phyloP scores from a whole-genome alignment of 2,888 invertebrate genomes.

The Clusia tigrina region DNA sequence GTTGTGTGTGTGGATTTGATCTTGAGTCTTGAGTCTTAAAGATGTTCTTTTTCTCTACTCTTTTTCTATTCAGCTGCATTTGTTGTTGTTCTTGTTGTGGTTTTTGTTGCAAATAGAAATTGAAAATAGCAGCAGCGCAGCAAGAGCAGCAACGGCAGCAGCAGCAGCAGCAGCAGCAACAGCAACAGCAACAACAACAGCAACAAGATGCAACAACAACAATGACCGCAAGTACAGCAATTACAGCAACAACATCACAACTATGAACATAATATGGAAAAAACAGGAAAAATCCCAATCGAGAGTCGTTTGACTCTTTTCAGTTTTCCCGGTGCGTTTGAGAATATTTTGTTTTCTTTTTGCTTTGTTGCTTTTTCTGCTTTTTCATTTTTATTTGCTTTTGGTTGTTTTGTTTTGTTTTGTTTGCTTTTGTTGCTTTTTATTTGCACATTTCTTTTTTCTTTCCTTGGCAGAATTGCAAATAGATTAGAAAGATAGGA shows the following conservation, averaged over 20 bases:
- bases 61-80: slow-evolving; percentile 6
- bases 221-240: slow-evolving; percentile 25
- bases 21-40: slow-evolving; percentile 51
- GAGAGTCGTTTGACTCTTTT: slow-evolving; percentile 41
- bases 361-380: background rate
- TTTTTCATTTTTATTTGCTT: slow-evolving; percentile 1
- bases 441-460: slow-evolving; percentile 24
- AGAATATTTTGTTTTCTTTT: background rate
- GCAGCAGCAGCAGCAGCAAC: slow-evolving; percentile 33
- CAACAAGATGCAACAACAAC: slow-evolving; percentile 39
- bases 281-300: slow-evolving; percentile 40
- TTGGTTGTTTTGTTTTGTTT: slow-evolving; percentile 21
- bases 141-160: slow-evolving; percentile 36
- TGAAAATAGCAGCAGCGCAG: slow-evolving; percentile 57
- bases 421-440: slow-evolving; percentile 9
- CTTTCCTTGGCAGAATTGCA: slow-evolving; percentile 38
- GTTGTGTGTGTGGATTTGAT: slow-evolving; percentile 57
- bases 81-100: slow-evolving; percentile 26
- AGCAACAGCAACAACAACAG: slow-evolving; percentile 38
- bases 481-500: slow-evolving; percentile 37
- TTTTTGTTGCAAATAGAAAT: slow-evolving; percentile 47
- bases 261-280: slow-evolving; percentile 25
- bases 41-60: slow-evolving; percentile 1
- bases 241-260: slow-evolving; percentile 14
- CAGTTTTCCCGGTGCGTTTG: slow-evolving; percentile 8